Evolutionary conservation across 2,888 invertebrate species (phyloP).

Genomic region (Cephus pulcher): DNA sequence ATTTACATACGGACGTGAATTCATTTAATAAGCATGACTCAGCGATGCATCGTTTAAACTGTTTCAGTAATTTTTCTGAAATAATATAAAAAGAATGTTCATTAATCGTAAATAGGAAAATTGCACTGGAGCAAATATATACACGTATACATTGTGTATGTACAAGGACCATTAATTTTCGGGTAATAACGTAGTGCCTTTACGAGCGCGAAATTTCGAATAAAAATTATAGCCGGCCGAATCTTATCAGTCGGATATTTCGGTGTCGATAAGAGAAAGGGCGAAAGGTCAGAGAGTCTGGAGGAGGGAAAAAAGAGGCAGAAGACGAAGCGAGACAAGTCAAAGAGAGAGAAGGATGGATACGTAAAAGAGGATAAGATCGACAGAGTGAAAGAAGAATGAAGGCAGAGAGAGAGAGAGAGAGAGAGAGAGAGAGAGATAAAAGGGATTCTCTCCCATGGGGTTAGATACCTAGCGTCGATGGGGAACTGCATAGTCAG

Average conservation of each 20-base stretch:
- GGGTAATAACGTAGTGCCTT: background rate
- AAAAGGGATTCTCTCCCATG: background rate
- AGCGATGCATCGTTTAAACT: background rate
- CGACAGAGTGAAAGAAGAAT: background rate
- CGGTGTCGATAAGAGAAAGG: background rate
- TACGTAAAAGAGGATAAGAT: background rate
- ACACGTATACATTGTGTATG: background rate
- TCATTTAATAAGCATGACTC: background rate
- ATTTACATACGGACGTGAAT: background rate
- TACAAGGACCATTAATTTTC: background rate
- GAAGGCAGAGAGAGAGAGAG: background rate
- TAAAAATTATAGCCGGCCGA: background rate
- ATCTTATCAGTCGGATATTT: background rate
- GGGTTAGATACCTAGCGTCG: background rate
- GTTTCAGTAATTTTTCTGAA: background rate
- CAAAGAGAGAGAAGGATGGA: background rate
- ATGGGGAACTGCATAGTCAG: slow-evolving; percentile 5
- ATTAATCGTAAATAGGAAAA: background rate
- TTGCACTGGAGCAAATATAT: background rate
- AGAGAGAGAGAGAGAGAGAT: background rate
- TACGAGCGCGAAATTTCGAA: background rate
- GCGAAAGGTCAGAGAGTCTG: background rate
- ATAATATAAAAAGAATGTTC: background rate
- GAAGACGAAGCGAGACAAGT: background rate
- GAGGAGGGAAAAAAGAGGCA: background rate